Evolutionary conservation across 2,113 vertebrate species (phyloP).

Genomic region (Baryphthengus martii): DNA sequence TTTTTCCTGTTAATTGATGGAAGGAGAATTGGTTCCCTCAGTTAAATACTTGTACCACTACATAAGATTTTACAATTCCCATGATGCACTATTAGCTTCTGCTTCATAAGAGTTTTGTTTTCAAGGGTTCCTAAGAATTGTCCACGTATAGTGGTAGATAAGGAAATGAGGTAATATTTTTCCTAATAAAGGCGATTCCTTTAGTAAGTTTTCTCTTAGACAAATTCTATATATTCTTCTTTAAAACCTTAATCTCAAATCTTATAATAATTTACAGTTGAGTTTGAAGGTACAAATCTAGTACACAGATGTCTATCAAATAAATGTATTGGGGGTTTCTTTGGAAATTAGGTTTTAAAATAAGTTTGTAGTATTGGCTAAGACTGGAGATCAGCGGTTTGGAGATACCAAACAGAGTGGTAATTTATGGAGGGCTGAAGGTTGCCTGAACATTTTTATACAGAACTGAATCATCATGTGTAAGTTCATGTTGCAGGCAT

Average conservation of each 20-base stretch:
- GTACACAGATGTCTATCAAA: background rate
- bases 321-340: background rate
- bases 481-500: background rate
- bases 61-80: background rate
- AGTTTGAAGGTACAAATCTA: background rate
- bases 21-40: background rate
- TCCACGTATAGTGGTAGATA: background rate
- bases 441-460: background rate
- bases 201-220: background rate
- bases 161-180: background rate
- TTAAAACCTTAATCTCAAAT: background rate
- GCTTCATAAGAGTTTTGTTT: background rate
- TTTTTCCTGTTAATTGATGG: background rate
- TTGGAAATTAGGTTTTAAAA: background rate
- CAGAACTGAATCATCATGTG: background rate
- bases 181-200: background rate
- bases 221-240: background rate
- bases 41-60: background rate
- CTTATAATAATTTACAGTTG: background rate
- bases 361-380: background rate
- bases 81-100: background rate
- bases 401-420: background rate
- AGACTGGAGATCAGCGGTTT: background rate
- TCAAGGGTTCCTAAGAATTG: background rate
- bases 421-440: background rate